phyloP scores from a whole-genome alignment of 1,140 invertebrate genomes.

The Himalopsyche phryganea region DNA sequence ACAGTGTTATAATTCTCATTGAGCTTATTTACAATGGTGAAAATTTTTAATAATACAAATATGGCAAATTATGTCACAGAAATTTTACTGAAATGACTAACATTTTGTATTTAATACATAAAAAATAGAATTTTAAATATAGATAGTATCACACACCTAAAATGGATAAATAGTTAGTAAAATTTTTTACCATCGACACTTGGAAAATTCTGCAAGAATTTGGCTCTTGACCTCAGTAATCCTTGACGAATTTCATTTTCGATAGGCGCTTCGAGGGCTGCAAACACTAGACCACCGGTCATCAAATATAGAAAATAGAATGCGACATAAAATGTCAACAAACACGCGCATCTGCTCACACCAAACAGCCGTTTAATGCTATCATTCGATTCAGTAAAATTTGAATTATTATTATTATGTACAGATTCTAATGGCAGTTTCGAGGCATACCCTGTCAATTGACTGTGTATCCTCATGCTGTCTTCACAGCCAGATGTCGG shows the following conservation, averaged over 20 bases:
- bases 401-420: neutral
- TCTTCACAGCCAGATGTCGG: constrained; percentile 41
- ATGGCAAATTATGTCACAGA: too few species aligned
- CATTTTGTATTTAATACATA: too few species aligned
- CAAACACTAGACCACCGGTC: constrained; percentile 73
- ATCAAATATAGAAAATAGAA: constrained; percentile 71
- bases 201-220: constrained; percentile 57
- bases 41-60: too few species aligned
- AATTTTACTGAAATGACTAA: too few species aligned
- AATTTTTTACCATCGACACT: constrained; percentile 50
- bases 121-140: too few species aligned
- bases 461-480: constrained; percentile 47
- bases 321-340: constrained; percentile 55
- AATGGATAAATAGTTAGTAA: too few species aligned
- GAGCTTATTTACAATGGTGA: too few species aligned
- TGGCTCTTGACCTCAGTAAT: constrained; percentile 52
- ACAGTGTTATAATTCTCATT: too few species aligned
- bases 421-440: neutral
- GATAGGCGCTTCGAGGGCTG: constrained; percentile 66
- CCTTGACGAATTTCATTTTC: constrained; percentile 57
- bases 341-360: constrained; percentile 46
- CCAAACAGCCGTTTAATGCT: constrained; percentile 46
- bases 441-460: neutral
- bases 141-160: too few species aligned
- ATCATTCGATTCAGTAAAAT: constrained; percentile 25